Base-by-base conservation (phyloP, 2,797 vertebrate genomes). In the Myotis findleyi region DNA sequence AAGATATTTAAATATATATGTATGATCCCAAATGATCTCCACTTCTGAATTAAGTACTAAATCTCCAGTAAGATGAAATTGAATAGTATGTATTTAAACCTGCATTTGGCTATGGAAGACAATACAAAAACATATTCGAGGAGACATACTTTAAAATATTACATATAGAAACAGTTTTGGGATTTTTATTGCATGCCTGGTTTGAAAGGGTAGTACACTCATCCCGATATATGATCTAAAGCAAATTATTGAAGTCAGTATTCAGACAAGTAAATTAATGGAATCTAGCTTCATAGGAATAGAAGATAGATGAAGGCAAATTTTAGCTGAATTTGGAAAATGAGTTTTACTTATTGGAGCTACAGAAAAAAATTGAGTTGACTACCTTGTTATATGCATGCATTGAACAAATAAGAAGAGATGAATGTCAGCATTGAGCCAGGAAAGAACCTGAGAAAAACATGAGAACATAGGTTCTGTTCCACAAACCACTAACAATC, bases 191-290 rank as follows among this genome's bases (percentile, higher is more conserved):
- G 49, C 21, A 80, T 72, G 11, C 64, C 93, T 94, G 44, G 12
- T 69, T 94, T 91, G 41, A 94, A 93, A 89, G 68, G 91, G 27
- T 49, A 64, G 53, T 51, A 87, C 55, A 5, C 64, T 62, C 66
- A 86, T 66, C 44, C 20, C 91, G 38, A 77, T 18, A 91, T 82
- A 47, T 20, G 8, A 51, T 68, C 20, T 86, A 75, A 93, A 38
- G 44, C 41, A 91, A 79, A 77, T 79, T 80, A 68, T n/a, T 47
- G 27, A 85, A 82, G 14, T 66, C 30, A 53, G 11, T 73, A 62
- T 95, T 87, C 57, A 86, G 23, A 91, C 30, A 96, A 94, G 59
- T 87, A 82, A 80, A 20, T 75, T 73, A 84, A 64, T 64, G 80
- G 4, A 59, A 33, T 7, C 11, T 53, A 75, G 57, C 10, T 71